A percentile compares a stretch with the other conserved stretches of the same genome.
These are phyloP conservation scores for Drosophila yakuba DNA, from an alignment of 1,140 invertebrate species.

Conservation along the genomic window DNA sequence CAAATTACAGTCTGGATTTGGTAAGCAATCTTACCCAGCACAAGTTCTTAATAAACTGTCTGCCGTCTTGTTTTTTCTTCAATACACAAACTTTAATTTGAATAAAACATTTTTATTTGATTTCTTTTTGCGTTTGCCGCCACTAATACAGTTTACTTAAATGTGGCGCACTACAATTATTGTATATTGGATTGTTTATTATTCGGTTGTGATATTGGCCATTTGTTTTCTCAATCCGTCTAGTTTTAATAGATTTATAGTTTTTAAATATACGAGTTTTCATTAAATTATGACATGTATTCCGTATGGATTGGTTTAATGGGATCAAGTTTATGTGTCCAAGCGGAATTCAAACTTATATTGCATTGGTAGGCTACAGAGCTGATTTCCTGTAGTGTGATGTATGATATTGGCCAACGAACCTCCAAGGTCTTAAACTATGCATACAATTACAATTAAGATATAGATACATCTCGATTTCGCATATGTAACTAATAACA, in stretches of 20 bases:
- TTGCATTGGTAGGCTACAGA: conserved; percentile 34
- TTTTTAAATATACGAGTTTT: conserved; percentile 58
- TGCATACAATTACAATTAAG: conserved; percentile 38
- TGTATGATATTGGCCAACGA: conserved; percentile 39
- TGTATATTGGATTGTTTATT: conserved; percentile 55
- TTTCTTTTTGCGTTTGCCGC: conserved; percentile 35
- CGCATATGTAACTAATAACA: conserved; percentile 77
- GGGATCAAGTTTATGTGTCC: conserved; percentile 16
- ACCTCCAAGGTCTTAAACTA: conserved; percentile 41
- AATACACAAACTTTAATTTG: conserved; percentile 57
- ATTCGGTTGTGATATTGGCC: conserved; percentile 71
- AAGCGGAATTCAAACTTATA: conserved; percentile 37
- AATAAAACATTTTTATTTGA: conserved; percentile 64
- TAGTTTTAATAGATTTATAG: conserved; percentile 54
- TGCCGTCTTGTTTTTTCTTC: conserved; percentile 16
- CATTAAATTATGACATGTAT: conserved; percentile 71
- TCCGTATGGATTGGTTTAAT: conserved; percentile 24
- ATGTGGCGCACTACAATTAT: conserved; percentile 51
- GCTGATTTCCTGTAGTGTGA: conserved; percentile 34
- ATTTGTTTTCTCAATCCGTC: conserved; percentile 49
- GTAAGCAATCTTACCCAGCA: conserved; percentile 30
- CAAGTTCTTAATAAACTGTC: conserved; percentile 33
- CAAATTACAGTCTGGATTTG: conserved; percentile 62
- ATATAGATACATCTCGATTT: conserved; percentile 58
- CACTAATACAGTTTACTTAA: conserved; percentile 69